phyloP scores from a whole-genome alignment of 2,888 invertebrate species.

The Ichneumon xanthorius region DNA sequence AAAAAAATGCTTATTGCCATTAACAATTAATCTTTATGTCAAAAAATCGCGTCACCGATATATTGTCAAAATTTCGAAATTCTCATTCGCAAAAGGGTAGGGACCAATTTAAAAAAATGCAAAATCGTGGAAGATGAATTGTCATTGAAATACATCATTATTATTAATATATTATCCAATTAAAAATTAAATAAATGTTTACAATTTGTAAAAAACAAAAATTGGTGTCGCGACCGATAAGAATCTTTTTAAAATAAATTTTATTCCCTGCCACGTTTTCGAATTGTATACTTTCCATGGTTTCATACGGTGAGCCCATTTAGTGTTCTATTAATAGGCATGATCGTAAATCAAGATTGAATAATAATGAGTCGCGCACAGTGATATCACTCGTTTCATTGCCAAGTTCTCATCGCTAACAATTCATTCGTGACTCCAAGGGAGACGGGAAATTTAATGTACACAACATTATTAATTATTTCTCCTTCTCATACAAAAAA shows the following conservation, averaged over 20 bases:
- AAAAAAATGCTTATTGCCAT: neutral
- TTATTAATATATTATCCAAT: neutral
- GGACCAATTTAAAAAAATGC: neutral
- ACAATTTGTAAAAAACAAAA: neutral
- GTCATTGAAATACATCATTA: neutral
- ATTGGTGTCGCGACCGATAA: neutral
- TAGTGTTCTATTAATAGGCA: conserved; percentile 70
- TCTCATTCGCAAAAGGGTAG: neutral
- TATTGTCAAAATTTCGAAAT: neutral
- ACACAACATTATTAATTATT: neutral
- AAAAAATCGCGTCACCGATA: neutral
- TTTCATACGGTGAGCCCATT: conserved; percentile 63
- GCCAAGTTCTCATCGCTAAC: conserved; percentile 59
- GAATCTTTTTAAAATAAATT: neutral
- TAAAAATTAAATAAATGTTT: neutral
- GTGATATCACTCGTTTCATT: conserved; percentile 71
- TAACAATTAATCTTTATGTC: neutral
- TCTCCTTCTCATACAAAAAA: neutral
- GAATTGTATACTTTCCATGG: conserved; percentile 56
- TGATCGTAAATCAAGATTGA: conserved; percentile 73
- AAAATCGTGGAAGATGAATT: neutral
- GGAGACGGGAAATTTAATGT: neutral
- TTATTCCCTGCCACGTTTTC: neutral
- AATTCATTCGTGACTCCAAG: conserved; percentile 44
- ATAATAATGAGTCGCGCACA: conserved; percentile 70